These are phyloP conservation scores for Helarctos malayanus DNA, from an alignment of 2,797 vertebrate genomes.

Conservation along the genomic window DNA sequence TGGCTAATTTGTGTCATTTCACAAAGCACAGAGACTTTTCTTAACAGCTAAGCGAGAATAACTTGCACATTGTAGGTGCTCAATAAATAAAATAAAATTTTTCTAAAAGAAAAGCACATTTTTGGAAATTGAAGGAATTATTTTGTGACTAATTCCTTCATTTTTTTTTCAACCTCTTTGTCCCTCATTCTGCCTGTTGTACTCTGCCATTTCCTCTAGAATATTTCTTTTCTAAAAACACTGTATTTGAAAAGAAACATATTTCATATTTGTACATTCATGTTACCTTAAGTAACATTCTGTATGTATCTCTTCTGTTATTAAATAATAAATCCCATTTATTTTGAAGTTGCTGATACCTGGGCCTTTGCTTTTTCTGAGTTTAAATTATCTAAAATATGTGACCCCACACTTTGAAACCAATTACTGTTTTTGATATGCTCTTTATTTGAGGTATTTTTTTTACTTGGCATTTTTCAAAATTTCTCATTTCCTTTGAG, in stretches of 20 bases:
- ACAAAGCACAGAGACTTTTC: not conserved
- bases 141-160: not conserved
- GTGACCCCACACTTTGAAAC: slow-evolving; percentile 54
- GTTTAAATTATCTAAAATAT: slow-evolving; percentile 56
- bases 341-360: slow-evolving; percentile 36
- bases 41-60: not conserved
- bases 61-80: not conserved
- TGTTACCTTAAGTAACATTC: slow-evolving; percentile 15
- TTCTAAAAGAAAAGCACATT: not conserved
- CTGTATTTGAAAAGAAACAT: not conserved
- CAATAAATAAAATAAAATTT: not conserved
- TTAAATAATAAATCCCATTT: slow-evolving; percentile 24
- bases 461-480: slow-evolving; percentile 59
- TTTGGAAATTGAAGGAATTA: not conserved
- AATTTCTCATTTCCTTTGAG: slow-evolving; percentile 70
- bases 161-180: not conserved
- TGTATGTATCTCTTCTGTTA: not conserved
- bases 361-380: not conserved
- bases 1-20: not conserved
- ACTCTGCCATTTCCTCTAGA: not conserved
- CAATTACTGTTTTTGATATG: slow-evolving; percentile 54
- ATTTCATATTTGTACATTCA: not conserved
- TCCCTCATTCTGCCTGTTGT: not conserved
- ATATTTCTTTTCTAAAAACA: slow-evolving; percentile 49
- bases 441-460: slow-evolving; percentile 69